A percentile compares a stretch with the other conserved stretches of the same genome.
Conservation (phyloP, 1,140 invertebrate species). For the Chrysopa pallens region DNA sequence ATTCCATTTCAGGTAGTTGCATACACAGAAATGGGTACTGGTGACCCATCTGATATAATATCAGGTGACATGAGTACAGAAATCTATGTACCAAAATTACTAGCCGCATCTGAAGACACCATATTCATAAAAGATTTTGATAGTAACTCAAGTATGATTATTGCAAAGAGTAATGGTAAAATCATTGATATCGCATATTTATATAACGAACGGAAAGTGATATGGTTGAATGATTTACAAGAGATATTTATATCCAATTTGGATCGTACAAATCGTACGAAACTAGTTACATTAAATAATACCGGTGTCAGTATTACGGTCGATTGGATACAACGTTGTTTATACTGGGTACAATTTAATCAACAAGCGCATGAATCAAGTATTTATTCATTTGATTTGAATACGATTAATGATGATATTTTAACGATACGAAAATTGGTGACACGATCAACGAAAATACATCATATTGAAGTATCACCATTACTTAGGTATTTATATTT, state of each 20-base stretch:
- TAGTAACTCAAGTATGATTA: slow-evolving; percentile 30
- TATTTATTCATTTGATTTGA: slow-evolving; percentile 38
- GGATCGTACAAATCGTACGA: slow-evolving; percentile 28
- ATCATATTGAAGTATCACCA: slow-evolving; percentile 51
- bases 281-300: slow-evolving; percentile 46
- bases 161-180: slow-evolving; percentile 36
- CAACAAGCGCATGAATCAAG: slow-evolving; percentile 23
- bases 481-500: slow-evolving; percentile 47
- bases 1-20: slow-evolving; percentile 42
- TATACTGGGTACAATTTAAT: slow-evolving; percentile 60
- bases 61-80: slow-evolving; percentile 41
- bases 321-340: slow-evolving; percentile 67
- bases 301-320: slow-evolving; percentile 48
- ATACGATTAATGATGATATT: slow-evolving; percentile 23
- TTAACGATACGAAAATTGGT: slow-evolving; percentile 27
- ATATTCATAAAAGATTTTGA: slow-evolving; percentile 59
- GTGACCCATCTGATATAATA: slow-evolving; percentile 41
- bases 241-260: slow-evolving; percentile 49
- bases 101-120: slow-evolving; percentile 51
- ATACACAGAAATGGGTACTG: slow-evolving; percentile 53
- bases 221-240: slow-evolving; percentile 69
- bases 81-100: slow-evolving; percentile 54
- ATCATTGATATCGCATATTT: slow-evolving; percentile 42
- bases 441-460: slow-evolving; percentile 28
- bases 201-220: slow-evolving; percentile 51